A percentile compares a stretch with the other conserved stretches of the same genome.
phyloP scores from a whole-genome alignment of 2,888 invertebrate genomes.

The Sycophila texana region DNA sequence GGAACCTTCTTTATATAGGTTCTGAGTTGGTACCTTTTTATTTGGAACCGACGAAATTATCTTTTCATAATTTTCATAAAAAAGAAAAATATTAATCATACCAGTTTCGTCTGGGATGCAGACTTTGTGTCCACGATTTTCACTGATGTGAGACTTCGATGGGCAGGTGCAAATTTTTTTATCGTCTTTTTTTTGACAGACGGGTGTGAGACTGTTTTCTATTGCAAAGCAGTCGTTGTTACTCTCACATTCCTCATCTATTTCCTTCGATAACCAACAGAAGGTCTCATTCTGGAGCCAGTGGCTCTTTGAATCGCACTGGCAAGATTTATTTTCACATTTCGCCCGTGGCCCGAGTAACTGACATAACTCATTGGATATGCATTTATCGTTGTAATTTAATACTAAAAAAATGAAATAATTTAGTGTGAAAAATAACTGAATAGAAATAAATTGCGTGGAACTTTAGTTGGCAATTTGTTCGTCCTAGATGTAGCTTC shows the following conservation, averaged over 20 bases:
- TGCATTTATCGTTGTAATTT: conserved; percentile 55
- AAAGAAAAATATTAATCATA: background rate
- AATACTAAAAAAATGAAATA: background rate
- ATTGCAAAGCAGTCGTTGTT: conserved; percentile 64
- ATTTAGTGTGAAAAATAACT: background rate
- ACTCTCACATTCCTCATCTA: conserved; percentile 61
- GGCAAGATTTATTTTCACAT: conserved; percentile 63
- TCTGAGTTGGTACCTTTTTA: too few relatives aligned
- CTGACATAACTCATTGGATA: conserved; percentile 62
- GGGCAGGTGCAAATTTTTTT: conserved; percentile 61
- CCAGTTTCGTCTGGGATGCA: conserved; percentile 58
- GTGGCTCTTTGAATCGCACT: conserved; percentile 65
- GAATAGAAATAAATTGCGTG: background rate
- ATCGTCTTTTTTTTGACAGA: conserved; percentile 55
- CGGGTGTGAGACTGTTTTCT: conserved; percentile 42
- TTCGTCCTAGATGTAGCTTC: too few relatives aligned
- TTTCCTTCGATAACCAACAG: conserved; percentile 66
- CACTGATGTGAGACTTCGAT: conserved; percentile 55
- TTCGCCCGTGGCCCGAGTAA: conserved; percentile 66
- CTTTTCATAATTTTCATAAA: too few relatives aligned
- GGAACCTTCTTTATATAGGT: too few relatives aligned
- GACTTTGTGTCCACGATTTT: conserved; percentile 36
- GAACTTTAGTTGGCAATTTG: too few relatives aligned
- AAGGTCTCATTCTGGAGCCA: conserved; percentile 62
- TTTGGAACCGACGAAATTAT: too few relatives aligned